Evolutionary conservation across 2,797 vertebrate species (phyloP), one percentile per base, ranked within the genome.

Genomic region (Garrulus glandarius): DNA sequence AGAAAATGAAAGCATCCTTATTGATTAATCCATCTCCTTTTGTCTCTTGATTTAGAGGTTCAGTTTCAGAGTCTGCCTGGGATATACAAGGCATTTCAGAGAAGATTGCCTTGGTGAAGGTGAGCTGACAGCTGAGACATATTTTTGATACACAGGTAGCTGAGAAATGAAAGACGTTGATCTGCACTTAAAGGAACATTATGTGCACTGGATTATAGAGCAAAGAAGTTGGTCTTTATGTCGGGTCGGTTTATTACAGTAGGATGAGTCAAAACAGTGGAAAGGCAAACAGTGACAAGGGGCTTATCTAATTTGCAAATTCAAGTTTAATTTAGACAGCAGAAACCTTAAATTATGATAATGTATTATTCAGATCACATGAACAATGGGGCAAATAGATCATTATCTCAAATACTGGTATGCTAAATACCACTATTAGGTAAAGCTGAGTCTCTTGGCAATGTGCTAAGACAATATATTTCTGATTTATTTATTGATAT

Each of bases 11-110:
- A 96, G 93, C 44, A 74, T 87, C 78, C 87, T 71, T 94, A 95
- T 96, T 89, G 95, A 97, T 95, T 85, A 92, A 92, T 87, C 63
- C 68, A 68, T 87, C 93, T 97, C 61, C 59, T 92, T 95, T 89
- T 95, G 86, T 82, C 92, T 92, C 92, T 86, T 94, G 94, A 97
- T 96, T 97, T 97, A 97, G 82, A 95, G 91, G 46, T 84, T 95
- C 68, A 83, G 77, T 94, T 95, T 95, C 95, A 72, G 49, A 95
- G 88, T 63, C 70, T 78, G 84, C 74, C 71, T 72, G 64, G 55
- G 85, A 83, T 63, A 59, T 63, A 85, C 20, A 87, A 5, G 4
- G 30, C 41, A 55, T 93, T 95, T 93, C 69, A 93, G 69, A 91
- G 68, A 89, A 74, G 55, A 65, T 89, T 93, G 69, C 11, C 26